These are phyloP conservation scores for Andrena bicolor DNA, from an alignment of 2,888 invertebrate genomes.

Conservation along the genomic window DNA sequence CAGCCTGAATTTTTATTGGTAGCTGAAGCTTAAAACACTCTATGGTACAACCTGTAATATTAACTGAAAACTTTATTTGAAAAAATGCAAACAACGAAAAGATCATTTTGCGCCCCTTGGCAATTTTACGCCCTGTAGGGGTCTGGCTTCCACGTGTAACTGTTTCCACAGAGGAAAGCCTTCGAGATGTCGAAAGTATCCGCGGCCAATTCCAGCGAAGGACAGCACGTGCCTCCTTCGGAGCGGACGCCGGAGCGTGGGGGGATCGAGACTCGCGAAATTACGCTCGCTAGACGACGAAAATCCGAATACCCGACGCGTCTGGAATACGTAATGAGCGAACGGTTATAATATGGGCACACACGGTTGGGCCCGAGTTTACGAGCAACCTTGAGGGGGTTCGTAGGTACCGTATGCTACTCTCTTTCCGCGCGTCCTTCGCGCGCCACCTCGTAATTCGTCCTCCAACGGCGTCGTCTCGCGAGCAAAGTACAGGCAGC, in stretches of 20 bases:
- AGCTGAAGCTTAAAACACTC: too few relatives aligned
- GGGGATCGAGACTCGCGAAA: slow-evolving; percentile 26
- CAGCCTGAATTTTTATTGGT: too few relatives aligned
- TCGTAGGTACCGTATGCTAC: slow-evolving; percentile 69
- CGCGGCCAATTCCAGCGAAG: too few relatives aligned
- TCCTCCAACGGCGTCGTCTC: slow-evolving; percentile 39
- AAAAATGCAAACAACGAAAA: too few relatives aligned
- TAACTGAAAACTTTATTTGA: too few relatives aligned
- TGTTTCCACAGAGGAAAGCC: too few relatives aligned
- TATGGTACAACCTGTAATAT: too few relatives aligned
- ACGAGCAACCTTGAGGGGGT: slow-evolving; percentile 72
- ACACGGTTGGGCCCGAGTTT: slow-evolving; percentile 62
- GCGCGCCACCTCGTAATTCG: slow-evolving; percentile 52
- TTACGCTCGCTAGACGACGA: slow-evolving; percentile 23
- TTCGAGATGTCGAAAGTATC: too few relatives aligned
- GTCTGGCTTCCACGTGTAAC: too few relatives aligned
- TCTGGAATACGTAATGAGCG: slow-evolving; percentile 52
- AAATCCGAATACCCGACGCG: slow-evolving; percentile 39
- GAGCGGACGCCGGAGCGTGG: neutral
- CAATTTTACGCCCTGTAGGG: too few relatives aligned
- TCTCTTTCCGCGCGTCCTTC: slow-evolving; percentile 61
- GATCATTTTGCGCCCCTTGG: too few relatives aligned
- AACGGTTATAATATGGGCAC: slow-evolving; percentile 56
- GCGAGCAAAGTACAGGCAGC: neutral
- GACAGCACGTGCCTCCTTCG: too few relatives aligned